Base-by-base conservation (phyloP, 1,140 invertebrate genomes). In the Brachionus rotundiformis region DNA sequence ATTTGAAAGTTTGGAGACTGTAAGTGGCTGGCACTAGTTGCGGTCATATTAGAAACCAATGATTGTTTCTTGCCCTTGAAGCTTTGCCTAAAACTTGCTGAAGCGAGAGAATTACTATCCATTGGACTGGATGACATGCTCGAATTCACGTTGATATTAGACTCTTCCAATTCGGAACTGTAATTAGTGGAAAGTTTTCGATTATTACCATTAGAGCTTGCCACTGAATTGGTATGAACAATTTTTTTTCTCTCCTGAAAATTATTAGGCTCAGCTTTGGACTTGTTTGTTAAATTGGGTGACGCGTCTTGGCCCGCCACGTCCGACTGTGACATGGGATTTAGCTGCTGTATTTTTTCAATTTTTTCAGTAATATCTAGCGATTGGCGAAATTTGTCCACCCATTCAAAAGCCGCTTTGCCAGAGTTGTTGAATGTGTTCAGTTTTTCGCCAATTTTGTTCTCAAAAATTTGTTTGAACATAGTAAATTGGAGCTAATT, bases 311-410 rank as follows among this genome's bases (percentile, higher is more conserved):
- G 47, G 19, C 19, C n/a, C 23, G 47, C 19, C 47, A 19, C 1
- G 5, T 54, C 47, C 47, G 47, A 54, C 11, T 31, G 31, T 8
- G 65, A 19, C 65, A 41, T n/a, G 10, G n/a, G n/a, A 10, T 77
- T 77, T 19, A 77, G 10, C 41, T 79, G 76, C 11, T 77, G 73
- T 8, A 79, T 79, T 73, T 73, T 73, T 73, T 73, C 68, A 11
- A 68, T 68, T 59, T 77, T 77, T 23, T 77, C 73, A 19, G 8
- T 79, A 2, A 79, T 79, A 11, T 79, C 76, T 0, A 79, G 29
- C 23, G 76, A 79, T 10, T 79, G 76, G 36, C 76, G 76, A 59
- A 79, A 79, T 41, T 63, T 79, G 29, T 79, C 76, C 76, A 79
- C 41, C 76, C 76, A 79, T 79, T 79, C 76, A 27, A 79, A 36